Base-by-base conservation (phyloP, 2,797 vertebrate genomes). In the Enteromius fasciolatus region DNA sequence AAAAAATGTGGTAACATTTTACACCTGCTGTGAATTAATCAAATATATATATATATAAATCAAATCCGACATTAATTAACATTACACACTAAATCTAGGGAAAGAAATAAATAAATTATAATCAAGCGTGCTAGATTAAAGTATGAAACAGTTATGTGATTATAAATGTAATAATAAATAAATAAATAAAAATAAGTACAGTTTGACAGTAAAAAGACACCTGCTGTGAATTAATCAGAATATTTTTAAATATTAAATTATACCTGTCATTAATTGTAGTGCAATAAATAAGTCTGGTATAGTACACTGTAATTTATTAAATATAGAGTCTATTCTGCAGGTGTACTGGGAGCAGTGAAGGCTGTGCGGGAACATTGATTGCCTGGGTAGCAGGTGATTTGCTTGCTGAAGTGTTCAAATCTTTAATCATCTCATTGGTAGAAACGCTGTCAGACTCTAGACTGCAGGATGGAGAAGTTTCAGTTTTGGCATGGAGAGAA, bases 371-470 rank as follows among this genome's bases (percentile, higher is more conserved):
- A 41, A 72, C 74, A 20, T 61, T 74, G 81, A 86, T 81, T 85
- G 61, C 70, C 68, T 75, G 82, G 31, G 28, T 44, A 76, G 77
- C 72, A 76, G 48, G 36, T 70, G 80, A 83, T 86, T 77, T 85
- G 74, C 84, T 87, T 87, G 76, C 74, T 77, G 69, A 85, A 84
- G 67, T 31, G 80, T 76, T 83, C 72, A 70, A 41, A 75, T 64
- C 54, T 86, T 76, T 75, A 85, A 80, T 87, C 67, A 73, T 69
- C 72, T 78, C 72, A 82, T 87, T 82, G 33, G 57, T 83, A 83
- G 48, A 50, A 83, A 78, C 57, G 48, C 46, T 52, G 39, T 73
- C 68, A 78, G 5, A 25, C 14, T 67, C 25, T 6, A 48, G 5
- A 31, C 28, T 1, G 14, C 39, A 76, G 50, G 73, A 75, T 72